Base-by-base conservation (phyloP, 92 coral and sea anemone genomes). In the Actinostola sp. region DNA sequence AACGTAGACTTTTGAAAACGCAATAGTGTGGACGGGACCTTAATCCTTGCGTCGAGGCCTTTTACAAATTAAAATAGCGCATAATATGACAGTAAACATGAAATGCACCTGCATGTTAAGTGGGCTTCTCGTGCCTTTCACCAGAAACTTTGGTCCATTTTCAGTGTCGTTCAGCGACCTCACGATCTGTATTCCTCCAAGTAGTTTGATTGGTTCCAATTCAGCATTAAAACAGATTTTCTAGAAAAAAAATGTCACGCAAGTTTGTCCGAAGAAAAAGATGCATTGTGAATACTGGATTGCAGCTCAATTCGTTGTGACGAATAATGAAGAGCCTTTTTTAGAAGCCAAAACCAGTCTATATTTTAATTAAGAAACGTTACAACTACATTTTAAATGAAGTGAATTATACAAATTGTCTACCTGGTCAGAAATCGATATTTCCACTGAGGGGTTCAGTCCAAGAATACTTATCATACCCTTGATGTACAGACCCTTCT, bases 391-490 rank as follows among this genome's bases (percentile, higher is more conserved):
- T n/a, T n/a, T n/a, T n/a, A n/a, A n/a, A n/a, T n/a, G n/a, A n/a
- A n/a, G n/a, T n/a, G n/a, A n/a, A n/a, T n/a, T n/a, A n/a, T n/a
- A n/a, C n/a, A n/a, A 14, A 66, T 25, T 19, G 20, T n/a, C 65
- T 62, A 85, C 95, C 76, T 89, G 61, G 21, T 78, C 76, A 21
- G 82, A 66, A 10, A 89, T 83, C 20, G 71, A 54, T 27, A 89
- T 89, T 82, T 89, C 95, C 43, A 85, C 51, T 15, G 75, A 48
- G 29, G 95, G 91, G 34, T 86, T 82, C 31, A 89, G 68, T 36
- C 95, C 95, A 23, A 89, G 56, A 17, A 89, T 45, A 62, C 83
- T 85, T 34, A 85, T 77, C 44, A 76, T 76, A 10, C 95, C 95
- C 69, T 89, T 85, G 28, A 86, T 74, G 49, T 71, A 89, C 38